Percentiles rank a stretch among this genome's conserved stretches.
Evolutionary conservation across 2,113 vertebrate genomes (phyloP).

Genomic region (Ammospiza caudacuta): DNA sequence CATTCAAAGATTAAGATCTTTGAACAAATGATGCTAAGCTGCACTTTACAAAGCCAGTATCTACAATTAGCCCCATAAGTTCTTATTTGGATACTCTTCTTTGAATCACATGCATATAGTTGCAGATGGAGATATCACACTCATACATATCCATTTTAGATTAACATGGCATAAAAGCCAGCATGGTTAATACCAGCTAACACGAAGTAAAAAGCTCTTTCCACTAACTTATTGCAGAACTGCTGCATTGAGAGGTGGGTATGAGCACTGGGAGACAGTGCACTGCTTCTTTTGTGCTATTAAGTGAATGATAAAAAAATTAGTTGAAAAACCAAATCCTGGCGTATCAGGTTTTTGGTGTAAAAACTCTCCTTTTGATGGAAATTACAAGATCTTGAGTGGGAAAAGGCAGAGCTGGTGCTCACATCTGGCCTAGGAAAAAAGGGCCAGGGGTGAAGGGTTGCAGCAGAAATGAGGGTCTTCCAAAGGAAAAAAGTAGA

Average conservation of each 20-base stretch:
- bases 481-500: neutral
- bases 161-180: neutral
- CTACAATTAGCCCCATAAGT: neutral
- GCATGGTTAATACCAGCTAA: constrained; percentile 1
- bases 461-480: neutral
- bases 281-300: neutral
- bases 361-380: neutral
- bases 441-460: neutral
- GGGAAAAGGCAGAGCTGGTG: neutral
- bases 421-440: neutral
- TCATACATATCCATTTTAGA: neutral
- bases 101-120: neutral
- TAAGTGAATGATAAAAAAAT: neutral
- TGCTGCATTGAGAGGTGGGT: neutral
- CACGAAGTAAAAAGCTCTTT: constrained; percentile 30
- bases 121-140: neutral
- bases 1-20: neutral
- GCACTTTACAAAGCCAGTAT: neutral
- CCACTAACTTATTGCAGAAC: neutral
- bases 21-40: neutral
- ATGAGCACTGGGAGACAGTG: neutral
- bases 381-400: neutral
- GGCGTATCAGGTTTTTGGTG: neutral
- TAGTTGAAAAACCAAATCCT: neutral
- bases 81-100: neutral